Evolutionary conservation across 2,888 invertebrate species (phyloP).

Genomic region (Aphrophora alni): DNA sequence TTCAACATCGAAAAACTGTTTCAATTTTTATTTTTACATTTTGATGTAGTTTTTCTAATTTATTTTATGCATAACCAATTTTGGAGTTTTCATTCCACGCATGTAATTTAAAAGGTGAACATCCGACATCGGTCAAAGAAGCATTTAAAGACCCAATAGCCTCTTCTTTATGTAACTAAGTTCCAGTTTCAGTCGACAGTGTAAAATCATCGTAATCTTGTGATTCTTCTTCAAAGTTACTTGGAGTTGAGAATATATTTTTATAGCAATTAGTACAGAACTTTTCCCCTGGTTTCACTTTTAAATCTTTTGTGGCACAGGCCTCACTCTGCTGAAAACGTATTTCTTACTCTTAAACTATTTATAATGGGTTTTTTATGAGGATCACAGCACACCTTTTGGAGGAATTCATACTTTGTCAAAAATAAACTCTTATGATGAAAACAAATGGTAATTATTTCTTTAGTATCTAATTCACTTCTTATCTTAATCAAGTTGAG

Average conservation of each 20-base stretch:
- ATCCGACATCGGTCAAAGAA: not conserved
- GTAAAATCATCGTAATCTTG: not conserved
- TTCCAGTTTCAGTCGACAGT: slow-evolving; percentile 17
- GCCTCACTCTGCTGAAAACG: not conserved
- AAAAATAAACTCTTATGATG: slow-evolving; percentile 19
- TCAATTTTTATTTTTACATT: no score
- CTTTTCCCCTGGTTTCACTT: slow-evolving; percentile 4
- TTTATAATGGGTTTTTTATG: not conserved
- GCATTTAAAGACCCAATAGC: slow-evolving; percentile 15
- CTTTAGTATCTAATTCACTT: no score
- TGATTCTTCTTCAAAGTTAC: not conserved
- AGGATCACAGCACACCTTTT: slow-evolving; percentile 14
- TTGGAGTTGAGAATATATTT: not conserved
- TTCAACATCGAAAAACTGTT: no score
- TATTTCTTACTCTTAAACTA: no score
- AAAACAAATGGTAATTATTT: slow-evolving; percentile 13
- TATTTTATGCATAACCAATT: no score
- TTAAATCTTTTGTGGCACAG: slow-evolving; percentile 7
- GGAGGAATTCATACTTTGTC: slow-evolving; percentile 14
- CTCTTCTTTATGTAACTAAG: slow-evolving; percentile 11
- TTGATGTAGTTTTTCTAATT: no score
- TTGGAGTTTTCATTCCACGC: not conserved
- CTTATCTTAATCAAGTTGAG: slow-evolving; percentile 7
- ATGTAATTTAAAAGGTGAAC: slow-evolving; percentile 22
- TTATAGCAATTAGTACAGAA: not conserved